Percentiles rank a stretch among this genome's conserved stretches.
These are phyloP conservation scores for Drosophila parabipectinata DNA, from an alignment of 1,140 invertebrate genomes.

Conservation along the genomic window DNA sequence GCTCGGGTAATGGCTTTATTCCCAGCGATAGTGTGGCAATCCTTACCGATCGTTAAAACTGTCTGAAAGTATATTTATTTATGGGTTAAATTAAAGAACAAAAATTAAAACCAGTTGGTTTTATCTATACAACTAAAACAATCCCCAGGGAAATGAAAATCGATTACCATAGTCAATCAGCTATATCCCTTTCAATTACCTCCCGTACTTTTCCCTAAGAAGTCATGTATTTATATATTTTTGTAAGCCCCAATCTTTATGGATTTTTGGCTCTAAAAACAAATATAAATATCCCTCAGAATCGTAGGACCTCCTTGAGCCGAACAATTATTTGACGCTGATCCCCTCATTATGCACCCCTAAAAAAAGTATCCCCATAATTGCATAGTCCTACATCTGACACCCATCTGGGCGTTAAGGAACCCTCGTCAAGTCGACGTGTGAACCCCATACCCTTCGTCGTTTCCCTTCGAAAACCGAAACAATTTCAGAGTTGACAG, in stretches of 20 bases:
- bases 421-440: constrained; percentile 67
- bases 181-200: neutral
- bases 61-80: constrained; percentile 29
- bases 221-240: neutral
- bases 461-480: neutral
- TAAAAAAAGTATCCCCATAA: constrained; percentile 40
- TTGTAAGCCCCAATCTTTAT: neutral
- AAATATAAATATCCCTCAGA: constrained; percentile 22
- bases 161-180: constrained; percentile 3
- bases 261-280: constrained; percentile 1
- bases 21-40: constrained; percentile 31
- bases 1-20: constrained; percentile 31
- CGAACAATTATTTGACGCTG: constrained; percentile 15
- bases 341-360: constrained; percentile 50
- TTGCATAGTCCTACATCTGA: constrained; percentile 60
- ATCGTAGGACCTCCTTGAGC: constrained; percentile 19
- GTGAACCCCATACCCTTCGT: constrained; percentile 50
- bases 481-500: constrained; percentile 61
- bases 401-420: constrained; percentile 52
- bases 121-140: too few relatives aligned
- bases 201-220: neutral
- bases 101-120: neutral
- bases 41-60: neutral
- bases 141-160: too few relatives aligned
- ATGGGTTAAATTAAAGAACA: neutral